These are phyloP conservation scores for Camelus dromedarius DNA, from an alignment of 2,113 vertebrate genomes.

Conservation along the genomic window DNA sequence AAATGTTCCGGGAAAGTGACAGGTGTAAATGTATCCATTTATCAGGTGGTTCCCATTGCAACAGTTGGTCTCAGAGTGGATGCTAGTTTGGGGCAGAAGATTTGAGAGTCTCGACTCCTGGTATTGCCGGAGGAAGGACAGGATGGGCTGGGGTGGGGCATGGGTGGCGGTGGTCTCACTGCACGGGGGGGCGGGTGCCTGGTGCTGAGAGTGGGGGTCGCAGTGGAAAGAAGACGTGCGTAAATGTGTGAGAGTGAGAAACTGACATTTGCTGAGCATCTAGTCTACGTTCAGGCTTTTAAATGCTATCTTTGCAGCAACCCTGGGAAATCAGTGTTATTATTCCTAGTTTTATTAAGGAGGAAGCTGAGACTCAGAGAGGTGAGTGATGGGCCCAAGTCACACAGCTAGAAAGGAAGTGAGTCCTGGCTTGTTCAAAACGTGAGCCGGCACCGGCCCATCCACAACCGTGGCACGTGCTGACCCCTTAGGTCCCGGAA, in stretches of 20 bases:
- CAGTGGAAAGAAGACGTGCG: neutral
- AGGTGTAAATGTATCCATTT: neutral
- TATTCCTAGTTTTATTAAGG: neutral
- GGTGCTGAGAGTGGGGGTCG: accelerated
- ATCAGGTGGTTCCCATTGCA: neutral
- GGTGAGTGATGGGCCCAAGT: neutral
- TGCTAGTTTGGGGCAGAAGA: neutral
- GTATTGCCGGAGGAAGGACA: neutral
- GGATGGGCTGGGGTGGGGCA: neutral
- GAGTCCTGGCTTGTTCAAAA: neutral
- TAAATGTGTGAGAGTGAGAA: neutral
- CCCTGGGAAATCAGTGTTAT: neutral
- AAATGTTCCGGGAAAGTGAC: neutral
- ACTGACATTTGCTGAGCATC: neutral
- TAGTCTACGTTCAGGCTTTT: neutral
- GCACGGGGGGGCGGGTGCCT: accelerated
- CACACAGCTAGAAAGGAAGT: neutral
- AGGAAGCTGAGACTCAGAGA: neutral
- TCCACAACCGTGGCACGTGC: accelerated
- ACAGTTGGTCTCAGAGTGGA: neutral
- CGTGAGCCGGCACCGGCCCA: accelerated
- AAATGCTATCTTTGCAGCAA: neutral
- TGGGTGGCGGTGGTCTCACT: accelerated
- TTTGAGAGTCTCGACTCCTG: neutral
- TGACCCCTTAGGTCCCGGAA: neutral